Conservation (phyloP, 1,140 invertebrate genomes). For the Caenorhabditis brenneri region DNA sequence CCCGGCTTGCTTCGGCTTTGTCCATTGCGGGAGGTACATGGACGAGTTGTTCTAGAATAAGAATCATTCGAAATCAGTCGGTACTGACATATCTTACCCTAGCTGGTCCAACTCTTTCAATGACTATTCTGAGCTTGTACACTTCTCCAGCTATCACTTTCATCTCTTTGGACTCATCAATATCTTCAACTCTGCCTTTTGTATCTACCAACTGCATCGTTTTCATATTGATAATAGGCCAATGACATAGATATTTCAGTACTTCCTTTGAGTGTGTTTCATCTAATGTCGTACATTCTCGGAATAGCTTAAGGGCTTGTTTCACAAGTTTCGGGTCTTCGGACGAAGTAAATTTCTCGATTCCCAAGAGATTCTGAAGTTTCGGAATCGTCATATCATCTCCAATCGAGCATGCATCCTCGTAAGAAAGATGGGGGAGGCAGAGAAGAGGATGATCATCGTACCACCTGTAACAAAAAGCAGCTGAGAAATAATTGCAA, state of each 20-base stretch:
- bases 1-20: conserved; percentile 90
- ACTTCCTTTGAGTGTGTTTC: conserved; percentile 27
- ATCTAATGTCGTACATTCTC: not conserved
- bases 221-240: conserved; percentile 60
- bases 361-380: conserved; percentile 20
- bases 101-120: conserved; percentile 28
- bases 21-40: conserved; percentile 82
- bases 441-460: conserved; percentile 82
- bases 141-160: conserved; percentile 33
- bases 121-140: conserved; percentile 35
- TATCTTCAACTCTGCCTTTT: not conserved
- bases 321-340: not conserved
- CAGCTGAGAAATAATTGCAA: no score
- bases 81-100: conserved; percentile 35
- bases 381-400: conserved; percentile 14
- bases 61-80: no score
- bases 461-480: conserved; percentile 78
- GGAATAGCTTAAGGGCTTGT: not conserved
- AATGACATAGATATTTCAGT: conserved; percentile 58
- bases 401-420: conserved; percentile 72
- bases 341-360: conserved; percentile 8
- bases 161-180: not conserved
- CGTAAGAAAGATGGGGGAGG: conserved; percentile 80
- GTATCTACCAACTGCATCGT: conserved; percentile 43
- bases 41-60: conserved; percentile 42